Evolutionary conservation across 2,888 invertebrate species (phyloP).

Genomic region (Nomada lathburiana): DNA sequence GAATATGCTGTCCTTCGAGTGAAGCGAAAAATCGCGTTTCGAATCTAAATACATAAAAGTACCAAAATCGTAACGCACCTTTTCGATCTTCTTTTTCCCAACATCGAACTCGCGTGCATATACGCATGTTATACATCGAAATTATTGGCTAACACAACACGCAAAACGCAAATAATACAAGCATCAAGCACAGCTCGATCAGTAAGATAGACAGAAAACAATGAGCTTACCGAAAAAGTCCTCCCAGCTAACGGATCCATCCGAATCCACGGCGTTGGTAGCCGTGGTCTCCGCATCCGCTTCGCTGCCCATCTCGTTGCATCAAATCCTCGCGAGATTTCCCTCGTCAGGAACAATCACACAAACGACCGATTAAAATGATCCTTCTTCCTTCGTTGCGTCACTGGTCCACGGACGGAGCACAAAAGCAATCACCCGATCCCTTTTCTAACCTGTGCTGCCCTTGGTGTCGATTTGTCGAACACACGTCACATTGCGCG

Average conservation of each 20-base stretch:
- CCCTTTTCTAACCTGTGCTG: neutral
- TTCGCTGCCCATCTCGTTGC: slow-evolving; percentile 76
- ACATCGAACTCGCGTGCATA: too few species aligned
- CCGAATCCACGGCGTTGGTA: slow-evolving; percentile 87
- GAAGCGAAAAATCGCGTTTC: neutral
- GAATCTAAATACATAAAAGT: neutral
- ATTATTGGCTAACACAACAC: too few species aligned
- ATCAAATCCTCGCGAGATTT: slow-evolving; percentile 42
- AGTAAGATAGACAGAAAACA: neutral
- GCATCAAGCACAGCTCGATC: too few species aligned
- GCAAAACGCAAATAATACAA: neutral
- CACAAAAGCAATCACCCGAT: neutral
- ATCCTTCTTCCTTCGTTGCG: neutral
- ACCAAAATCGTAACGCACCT: too few species aligned
- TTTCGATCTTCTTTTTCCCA: neutral
- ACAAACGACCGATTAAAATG: neutral
- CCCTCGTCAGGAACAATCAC: slow-evolving; percentile 5
- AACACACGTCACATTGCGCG: slow-evolving; percentile 41
- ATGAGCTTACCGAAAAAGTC: slow-evolving; percentile 89
- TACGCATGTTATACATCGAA: too few species aligned
- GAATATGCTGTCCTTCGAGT: neutral
- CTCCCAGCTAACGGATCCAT: slow-evolving; percentile 90
- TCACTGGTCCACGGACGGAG: neutral
- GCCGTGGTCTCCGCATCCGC: slow-evolving; percentile 77
- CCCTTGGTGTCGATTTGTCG: slow-evolving; percentile 11